Base-by-base conservation (phyloP, 2,797 vertebrate species). In the Lerista edwardsae region DNA sequence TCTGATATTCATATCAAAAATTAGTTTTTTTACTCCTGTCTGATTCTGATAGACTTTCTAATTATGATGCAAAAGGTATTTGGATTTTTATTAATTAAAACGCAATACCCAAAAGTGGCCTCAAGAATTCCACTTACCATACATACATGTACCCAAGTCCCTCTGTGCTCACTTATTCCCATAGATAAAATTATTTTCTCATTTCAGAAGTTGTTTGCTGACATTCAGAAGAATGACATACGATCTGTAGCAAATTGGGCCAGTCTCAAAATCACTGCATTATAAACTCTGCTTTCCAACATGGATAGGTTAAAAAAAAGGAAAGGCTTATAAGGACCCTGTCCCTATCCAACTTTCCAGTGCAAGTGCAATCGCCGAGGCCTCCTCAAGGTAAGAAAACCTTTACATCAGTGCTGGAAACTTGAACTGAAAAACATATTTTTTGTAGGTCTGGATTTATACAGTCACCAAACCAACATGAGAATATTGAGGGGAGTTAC, bases 21-120 rank as follows among this genome's bases (percentile, higher is more conserved):
- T 59, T 44, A 79, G 57, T 36, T 92, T 88, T 83, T 55, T 25
- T 62, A 77, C 90, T 65, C 68, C 71, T 80, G 79, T 79, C n/a
- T 6, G 55, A 83, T 77, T 87, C 88, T 79, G 87, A 92, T 72
- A 94, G 91, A 91, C 80, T 91, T 94, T 91, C 86, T 89, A 95
- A 85, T 94, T 94, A 92, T 69, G 87, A 61, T 84, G 91, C 72
- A 87, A 88, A 79, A 91, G n/a, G 87, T 87, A 92, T 91, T 89
- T 90, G 74, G 12, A 0, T 23, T 90, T 94, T 94, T 84, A 94
- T 92, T 94, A 95, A 95, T 94, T 95, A 93, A 93, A 94, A 88
- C 91, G 88, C 73, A 73, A 84, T 74, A 79, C 67, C 79, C 55
- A 75, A 93, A 91, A 75, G 0, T 41, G 80, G 88, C 90, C 86